phyloP scores from a whole-genome alignment of 2,888 invertebrate species.

The Drosophila helvetica region DNA sequence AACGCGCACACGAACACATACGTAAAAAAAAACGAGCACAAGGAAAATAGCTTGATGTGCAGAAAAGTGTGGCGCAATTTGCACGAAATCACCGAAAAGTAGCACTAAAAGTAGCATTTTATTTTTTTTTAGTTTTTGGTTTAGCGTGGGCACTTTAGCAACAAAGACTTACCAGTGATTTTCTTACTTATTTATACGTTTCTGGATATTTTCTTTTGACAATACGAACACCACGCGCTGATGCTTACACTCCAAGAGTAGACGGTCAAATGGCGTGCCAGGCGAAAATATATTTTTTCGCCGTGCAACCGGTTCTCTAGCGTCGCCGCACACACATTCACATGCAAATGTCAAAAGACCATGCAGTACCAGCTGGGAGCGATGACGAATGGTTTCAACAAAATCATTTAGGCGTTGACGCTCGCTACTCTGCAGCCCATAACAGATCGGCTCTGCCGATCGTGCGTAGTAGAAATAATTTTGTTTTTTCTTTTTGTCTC shows the following conservation, averaged over 20 bases:
- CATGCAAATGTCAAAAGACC: no score
- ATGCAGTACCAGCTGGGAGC: no score
- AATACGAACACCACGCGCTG: background rate
- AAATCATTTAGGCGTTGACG: no score
- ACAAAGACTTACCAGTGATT: background rate
- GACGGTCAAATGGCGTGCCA: constrained; percentile 35
- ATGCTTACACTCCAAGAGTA: constrained; percentile 36
- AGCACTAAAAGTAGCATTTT: no score
- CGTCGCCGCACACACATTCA: background rate
- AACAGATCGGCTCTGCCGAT: no score
- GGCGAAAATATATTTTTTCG: background rate
- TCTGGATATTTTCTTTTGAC: background rate
- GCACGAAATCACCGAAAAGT: background rate
- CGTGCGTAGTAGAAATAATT: no score
- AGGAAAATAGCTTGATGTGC: background rate
- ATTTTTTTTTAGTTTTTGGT: no score
- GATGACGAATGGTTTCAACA: no score
- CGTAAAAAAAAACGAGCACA: background rate
- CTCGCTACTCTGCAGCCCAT: no score
- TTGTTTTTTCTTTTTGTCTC: no score
- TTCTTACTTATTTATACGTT: background rate
- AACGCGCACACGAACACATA: background rate
- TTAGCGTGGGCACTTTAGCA: background rate
- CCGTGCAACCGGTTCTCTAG: background rate
- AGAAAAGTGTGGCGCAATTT: background rate